phyloP scores from a whole-genome alignment of 2,888 invertebrate species.

The Pyrrhia umbra region DNA sequence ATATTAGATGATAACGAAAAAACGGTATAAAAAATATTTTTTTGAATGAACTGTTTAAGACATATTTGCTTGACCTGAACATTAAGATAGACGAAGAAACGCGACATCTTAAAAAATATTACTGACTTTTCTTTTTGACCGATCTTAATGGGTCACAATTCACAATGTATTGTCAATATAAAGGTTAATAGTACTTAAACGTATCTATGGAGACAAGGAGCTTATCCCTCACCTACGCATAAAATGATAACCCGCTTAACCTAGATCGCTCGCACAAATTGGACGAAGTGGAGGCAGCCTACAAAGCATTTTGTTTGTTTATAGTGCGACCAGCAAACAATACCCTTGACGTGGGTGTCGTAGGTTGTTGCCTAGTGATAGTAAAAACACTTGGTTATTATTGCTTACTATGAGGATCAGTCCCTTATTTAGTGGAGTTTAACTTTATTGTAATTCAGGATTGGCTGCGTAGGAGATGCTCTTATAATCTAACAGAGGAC shows the following conservation, averaged over 20 bases:
- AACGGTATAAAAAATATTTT: background rate
- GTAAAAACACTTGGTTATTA: background rate
- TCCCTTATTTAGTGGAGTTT: background rate
- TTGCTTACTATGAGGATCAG: background rate
- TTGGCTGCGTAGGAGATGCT: background rate
- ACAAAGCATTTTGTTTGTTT: constrained; percentile 13
- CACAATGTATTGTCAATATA: background rate
- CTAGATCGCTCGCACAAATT: constrained; percentile 11
- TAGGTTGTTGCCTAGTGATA: background rate
- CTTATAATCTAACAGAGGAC: background rate
- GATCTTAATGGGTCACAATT: background rate
- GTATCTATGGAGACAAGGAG: constrained; percentile 14
- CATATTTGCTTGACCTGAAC: too few relatives aligned
- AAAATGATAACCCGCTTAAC: constrained; percentile 39
- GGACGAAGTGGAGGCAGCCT: background rate
- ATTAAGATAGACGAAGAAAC: background rate
- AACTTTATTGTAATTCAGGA: background rate
- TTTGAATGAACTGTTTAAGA: too few relatives aligned
- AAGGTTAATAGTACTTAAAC: background rate
- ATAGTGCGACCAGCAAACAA: constrained; percentile 9
- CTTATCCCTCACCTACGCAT: constrained; percentile 27
- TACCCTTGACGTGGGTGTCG: background rate
- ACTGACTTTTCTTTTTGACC: background rate
- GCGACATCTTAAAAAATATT: background rate
- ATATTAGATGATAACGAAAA: background rate